phyloP scores from a whole-genome alignment of 2,113 vertebrate genomes.

The Lepus americanus region DNA sequence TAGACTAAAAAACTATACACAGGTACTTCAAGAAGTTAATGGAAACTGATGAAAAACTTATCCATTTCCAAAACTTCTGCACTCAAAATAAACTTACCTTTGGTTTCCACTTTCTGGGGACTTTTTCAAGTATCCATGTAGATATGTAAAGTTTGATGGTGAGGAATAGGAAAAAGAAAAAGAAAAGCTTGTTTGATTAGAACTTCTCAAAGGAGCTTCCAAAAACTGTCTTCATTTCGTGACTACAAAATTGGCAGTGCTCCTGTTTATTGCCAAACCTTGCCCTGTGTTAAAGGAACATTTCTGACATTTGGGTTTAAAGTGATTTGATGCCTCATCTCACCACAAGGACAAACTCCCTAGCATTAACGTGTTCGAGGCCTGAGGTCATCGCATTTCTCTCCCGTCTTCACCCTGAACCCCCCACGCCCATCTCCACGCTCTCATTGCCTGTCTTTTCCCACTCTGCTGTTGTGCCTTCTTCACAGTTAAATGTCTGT shows the following conservation, averaged over 20 bases:
- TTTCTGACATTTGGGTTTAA: neutral
- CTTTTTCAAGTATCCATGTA: too few relatives aligned
- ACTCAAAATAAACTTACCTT: too few relatives aligned
- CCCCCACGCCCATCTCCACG: neutral
- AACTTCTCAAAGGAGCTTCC: slow-evolving; percentile 12
- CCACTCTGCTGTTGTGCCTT: neutral
- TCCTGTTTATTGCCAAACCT: neutral
- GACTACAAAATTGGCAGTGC: neutral
- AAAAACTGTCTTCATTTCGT: neutral
- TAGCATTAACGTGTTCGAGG: neutral
- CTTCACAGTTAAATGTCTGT: neutral
- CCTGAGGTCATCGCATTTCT: neutral
- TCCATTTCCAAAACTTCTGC: too few relatives aligned
- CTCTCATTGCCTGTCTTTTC: neutral
- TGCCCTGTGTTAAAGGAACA: neutral
- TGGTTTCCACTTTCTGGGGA: too few relatives aligned
- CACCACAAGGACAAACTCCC: neutral
- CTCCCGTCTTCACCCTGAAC: neutral
- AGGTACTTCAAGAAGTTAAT: too few relatives aligned
- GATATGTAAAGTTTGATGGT: neutral
- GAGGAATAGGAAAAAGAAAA: neutral
- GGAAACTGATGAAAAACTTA: too few relatives aligned
- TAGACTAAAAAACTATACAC: neutral
- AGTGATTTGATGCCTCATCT: neutral
- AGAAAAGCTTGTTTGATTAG: neutral